A percentile compares a stretch with the other conserved stretches of the same genome.
Conservation (phyloP, 2,113 vertebrate genomes). For the Anhinga rufa region DNA sequence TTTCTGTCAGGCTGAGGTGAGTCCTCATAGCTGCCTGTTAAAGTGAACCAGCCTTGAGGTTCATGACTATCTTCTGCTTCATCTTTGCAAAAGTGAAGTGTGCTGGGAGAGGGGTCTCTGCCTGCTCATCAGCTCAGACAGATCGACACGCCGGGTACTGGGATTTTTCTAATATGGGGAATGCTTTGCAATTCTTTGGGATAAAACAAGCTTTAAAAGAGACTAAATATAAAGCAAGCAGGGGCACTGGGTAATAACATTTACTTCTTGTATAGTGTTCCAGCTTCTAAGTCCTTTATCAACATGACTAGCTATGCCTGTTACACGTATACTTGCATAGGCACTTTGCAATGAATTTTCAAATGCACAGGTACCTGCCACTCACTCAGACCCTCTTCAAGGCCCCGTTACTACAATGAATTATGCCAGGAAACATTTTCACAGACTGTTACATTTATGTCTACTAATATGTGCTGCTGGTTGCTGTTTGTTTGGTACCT, state of each 20-base stretch:
- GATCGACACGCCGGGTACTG: neutral
- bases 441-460: neutral
- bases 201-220: neutral
- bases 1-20: neutral
- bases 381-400: neutral
- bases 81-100: neutral
- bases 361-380: neutral
- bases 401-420: neutral
- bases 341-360: neutral
- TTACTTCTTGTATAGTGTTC: neutral
- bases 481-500: neutral
- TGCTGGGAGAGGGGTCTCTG: neutral
- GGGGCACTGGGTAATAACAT: neutral
- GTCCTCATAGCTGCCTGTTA: neutral
- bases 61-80: neutral
- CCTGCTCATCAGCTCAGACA: neutral
- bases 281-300: neutral
- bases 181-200: neutral
- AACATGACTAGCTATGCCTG: neutral
- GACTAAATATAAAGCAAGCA: neutral
- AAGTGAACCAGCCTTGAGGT: neutral
- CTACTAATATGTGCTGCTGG: neutral
- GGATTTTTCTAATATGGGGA: neutral
- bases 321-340: neutral
- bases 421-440: neutral